Percentiles rank a stretch among this genome's conserved stretches.
Conservation (phyloP, 2,113 vertebrate genomes). For the Pseudorasbora parva region DNA sequence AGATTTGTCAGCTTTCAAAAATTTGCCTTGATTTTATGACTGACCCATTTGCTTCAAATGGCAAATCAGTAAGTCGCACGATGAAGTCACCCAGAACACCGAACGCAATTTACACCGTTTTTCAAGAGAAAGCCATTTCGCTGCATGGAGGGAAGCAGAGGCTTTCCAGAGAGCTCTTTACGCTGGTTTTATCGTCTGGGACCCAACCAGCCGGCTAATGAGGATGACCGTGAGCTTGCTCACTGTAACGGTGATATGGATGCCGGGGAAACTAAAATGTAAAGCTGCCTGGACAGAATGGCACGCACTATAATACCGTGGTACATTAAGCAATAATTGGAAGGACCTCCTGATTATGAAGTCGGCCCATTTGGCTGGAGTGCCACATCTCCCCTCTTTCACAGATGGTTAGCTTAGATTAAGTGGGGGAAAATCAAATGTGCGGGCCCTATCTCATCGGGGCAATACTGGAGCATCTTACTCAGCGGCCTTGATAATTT, state of each 20-base stretch:
- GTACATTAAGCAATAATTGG: constrained; percentile 65
- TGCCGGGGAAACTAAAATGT: constrained; percentile 37
- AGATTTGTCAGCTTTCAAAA: constrained; percentile 22
- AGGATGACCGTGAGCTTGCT: constrained; percentile 40
- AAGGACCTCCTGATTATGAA: constrained; percentile 54
- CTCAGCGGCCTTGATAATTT: constrained; percentile 41
- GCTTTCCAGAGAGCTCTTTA: constrained; percentile 42
- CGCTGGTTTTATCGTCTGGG: constrained; percentile 21
- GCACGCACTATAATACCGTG: constrained; percentile 34
- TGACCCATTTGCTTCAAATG: constrained; percentile 19
- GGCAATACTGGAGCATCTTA: constrained; percentile 38
- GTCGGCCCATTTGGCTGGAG: constrained; percentile 35
- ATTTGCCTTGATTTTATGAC: neutral
- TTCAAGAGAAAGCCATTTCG: neutral
- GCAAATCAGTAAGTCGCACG: neutral
- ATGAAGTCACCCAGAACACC: constrained; percentile 21
- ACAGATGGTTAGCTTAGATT: constrained; percentile 53
- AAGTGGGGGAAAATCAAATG: constrained; percentile 38
- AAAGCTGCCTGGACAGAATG: constrained; percentile 34
- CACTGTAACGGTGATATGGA: constrained; percentile 38
- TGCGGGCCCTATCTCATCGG: constrained; percentile 25
- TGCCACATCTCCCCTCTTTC: constrained; percentile 42
- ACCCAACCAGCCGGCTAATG: constrained; percentile 59
- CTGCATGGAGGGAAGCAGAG: neutral
- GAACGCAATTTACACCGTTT: neutral